phyloP scores from a whole-genome alignment of 1,140 invertebrate genomes.

The Pseudomyrmex sp. region DNA sequence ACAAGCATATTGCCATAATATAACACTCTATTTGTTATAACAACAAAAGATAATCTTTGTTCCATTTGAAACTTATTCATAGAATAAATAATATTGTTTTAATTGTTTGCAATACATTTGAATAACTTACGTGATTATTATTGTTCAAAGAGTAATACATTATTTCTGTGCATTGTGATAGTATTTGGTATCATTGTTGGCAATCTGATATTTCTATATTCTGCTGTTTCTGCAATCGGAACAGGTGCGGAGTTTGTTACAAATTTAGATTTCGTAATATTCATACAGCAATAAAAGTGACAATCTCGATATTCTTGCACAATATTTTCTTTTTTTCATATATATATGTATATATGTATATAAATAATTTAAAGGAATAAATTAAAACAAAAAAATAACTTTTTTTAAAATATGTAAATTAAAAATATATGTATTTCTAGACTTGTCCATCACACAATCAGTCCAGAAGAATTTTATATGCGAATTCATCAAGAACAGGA shows the following conservation, averaged over 20 bases:
- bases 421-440: conserved; percentile 78
- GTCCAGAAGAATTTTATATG: conserved; percentile 89
- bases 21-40: background rate
- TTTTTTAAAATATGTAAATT: too few species aligned
- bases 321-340: too few species aligned
- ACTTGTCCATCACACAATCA: conserved; percentile 89
- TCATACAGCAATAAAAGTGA: conserved; percentile 18
- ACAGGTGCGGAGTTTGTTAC: conserved; percentile 10
- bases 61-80: background rate
- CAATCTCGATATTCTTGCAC: conserved; percentile 9
- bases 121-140: conserved; percentile 10
- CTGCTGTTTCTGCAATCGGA: background rate
- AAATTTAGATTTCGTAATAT: conserved; percentile 52
- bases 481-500: conserved; percentile 87
- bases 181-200: conserved; percentile 1
- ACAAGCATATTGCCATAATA: background rate
- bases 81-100: background rate
- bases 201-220: background rate
- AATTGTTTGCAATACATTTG: background rate
- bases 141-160: background rate
- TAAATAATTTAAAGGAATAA: too few species aligned
- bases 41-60: background rate
- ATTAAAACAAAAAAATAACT: too few species aligned
- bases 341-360: background rate
- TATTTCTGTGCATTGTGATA: background rate